Percentiles rank a stretch among this genome's conserved stretches.
Evolutionary conservation across 1,140 invertebrate species (phyloP).

Genomic region (Cyclargus thomasi): DNA sequence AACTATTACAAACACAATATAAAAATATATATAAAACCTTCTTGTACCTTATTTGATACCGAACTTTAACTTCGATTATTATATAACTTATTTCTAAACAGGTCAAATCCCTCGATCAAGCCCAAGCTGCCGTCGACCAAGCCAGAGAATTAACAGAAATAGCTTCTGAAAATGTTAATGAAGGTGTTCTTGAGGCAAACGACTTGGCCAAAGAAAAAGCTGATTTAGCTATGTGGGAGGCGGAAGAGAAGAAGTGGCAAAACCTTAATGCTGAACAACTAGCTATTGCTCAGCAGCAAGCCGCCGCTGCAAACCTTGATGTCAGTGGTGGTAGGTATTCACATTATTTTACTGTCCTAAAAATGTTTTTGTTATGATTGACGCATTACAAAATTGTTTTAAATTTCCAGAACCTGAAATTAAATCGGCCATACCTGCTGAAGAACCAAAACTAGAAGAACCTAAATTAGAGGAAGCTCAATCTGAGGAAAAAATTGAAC

Average conservation of each 20-base stretch:
- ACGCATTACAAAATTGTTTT: not conserved
- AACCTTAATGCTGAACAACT: conserved; percentile 41
- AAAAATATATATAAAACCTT: too few species aligned
- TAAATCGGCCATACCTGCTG: not conserved
- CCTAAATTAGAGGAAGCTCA: not conserved
- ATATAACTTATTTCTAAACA: not conserved
- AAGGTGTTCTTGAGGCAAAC: conserved; percentile 37
- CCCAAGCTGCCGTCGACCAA: conserved; percentile 37
- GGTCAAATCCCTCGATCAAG: conserved; percentile 41
- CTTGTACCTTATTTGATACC: too few species aligned
- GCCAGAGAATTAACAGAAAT: conserved; percentile 40
- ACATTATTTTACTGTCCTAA: too few species aligned
- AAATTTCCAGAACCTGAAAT: conserved; percentile 2
- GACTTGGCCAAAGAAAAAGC: conserved; percentile 39
- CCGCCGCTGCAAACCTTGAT: conserved; percentile 20
- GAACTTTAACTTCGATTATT: too few species aligned
- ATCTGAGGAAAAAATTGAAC: not conserved
- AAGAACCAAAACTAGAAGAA: not conserved
- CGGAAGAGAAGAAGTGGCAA: conserved; percentile 47
- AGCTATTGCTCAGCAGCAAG: conserved; percentile 42
- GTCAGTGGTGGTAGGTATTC: not conserved
- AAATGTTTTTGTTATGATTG: too few species aligned
- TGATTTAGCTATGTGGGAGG: not conserved
- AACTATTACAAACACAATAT: too few species aligned
- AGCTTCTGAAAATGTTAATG: conserved; percentile 39